Evolutionary conservation across 1,140 invertebrate genomes (phyloP).

Genomic region (Brachionus asplanchnoidis): DNA sequence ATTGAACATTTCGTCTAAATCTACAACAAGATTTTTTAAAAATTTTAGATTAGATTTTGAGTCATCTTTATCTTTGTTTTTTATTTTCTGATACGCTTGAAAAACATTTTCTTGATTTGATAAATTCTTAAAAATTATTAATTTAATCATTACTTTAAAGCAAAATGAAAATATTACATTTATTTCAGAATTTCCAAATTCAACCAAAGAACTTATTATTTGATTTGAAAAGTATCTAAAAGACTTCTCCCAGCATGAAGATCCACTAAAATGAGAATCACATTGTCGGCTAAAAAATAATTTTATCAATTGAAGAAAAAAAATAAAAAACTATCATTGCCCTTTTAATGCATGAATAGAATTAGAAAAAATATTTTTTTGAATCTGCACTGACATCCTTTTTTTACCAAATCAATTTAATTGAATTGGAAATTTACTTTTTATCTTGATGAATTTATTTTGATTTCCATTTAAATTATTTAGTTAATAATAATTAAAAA

Average conservation of each 20-base stretch:
- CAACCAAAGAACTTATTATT: constrained; percentile 8
- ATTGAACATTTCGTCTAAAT: not conserved
- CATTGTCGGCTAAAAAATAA: constrained; percentile 16
- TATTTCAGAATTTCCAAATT: not conserved
- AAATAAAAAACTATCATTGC: too few species aligned
- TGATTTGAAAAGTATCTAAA: constrained; percentile 24
- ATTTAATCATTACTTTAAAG: not conserved
- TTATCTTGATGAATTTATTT: too few species aligned
- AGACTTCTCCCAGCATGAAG: constrained; percentile 13
- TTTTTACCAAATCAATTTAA: too few species aligned
- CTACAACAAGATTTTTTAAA: not conserved
- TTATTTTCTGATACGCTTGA: not conserved
- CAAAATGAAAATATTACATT: not conserved
- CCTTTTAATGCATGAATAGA: too few species aligned
- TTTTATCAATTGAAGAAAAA: not conserved
- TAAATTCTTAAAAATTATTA: not conserved
- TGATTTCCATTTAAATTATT: too few species aligned
- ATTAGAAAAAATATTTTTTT: not conserved
- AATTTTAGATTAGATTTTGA: not conserved
- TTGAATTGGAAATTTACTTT: too few species aligned
- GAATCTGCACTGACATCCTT: too few species aligned
- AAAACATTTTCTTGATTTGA: not conserved
- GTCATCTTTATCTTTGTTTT: not conserved
- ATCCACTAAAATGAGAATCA: constrained; percentile 26
- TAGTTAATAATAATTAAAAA: too few species aligned